Evolutionary conservation across 2,113 vertebrate species (phyloP).

Genomic region (Grammatotria lemairii): DNA sequence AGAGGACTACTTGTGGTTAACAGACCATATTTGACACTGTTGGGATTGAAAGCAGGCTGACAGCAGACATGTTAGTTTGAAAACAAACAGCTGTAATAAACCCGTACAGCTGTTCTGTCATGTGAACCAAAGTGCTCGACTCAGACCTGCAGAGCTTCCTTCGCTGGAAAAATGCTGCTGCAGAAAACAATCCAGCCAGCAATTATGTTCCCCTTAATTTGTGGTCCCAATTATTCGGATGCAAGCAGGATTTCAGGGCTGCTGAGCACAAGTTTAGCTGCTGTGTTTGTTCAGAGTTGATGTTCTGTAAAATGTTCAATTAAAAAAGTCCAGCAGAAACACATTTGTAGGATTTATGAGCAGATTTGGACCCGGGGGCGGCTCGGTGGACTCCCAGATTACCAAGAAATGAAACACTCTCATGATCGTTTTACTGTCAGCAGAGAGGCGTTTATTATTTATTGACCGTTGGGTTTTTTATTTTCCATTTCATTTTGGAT

Average conservation of each 20-base stretch:
- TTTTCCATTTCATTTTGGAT: background rate
- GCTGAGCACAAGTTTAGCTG: background rate
- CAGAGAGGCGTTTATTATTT: slow-evolving; percentile 1
- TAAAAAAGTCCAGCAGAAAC: background rate
- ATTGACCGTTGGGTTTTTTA: background rate
- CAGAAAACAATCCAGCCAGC: background rate
- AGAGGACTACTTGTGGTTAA: background rate
- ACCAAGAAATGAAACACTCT: background rate
- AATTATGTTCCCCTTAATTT: background rate
- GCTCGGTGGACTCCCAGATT: background rate
- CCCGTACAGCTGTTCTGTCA: background rate
- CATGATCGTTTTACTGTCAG: slow-evolving; percentile 1
- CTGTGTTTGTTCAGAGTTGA: background rate
- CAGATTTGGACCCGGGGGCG: background rate
- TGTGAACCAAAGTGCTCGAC: background rate
- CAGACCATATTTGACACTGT: background rate
- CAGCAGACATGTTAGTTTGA: background rate
- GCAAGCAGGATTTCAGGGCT: background rate
- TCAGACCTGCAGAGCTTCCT: background rate
- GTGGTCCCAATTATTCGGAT: background rate
- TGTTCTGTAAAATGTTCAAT: background rate
- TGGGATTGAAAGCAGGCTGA: background rate
- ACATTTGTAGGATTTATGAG: background rate
- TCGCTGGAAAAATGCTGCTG: background rate
- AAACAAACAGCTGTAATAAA: background rate